A percentile compares a stretch with the other conserved stretches of the same genome.
phyloP scores from a whole-genome alignment of 2,113 vertebrate genomes.

The Coryphaenoides rupestris region DNA sequence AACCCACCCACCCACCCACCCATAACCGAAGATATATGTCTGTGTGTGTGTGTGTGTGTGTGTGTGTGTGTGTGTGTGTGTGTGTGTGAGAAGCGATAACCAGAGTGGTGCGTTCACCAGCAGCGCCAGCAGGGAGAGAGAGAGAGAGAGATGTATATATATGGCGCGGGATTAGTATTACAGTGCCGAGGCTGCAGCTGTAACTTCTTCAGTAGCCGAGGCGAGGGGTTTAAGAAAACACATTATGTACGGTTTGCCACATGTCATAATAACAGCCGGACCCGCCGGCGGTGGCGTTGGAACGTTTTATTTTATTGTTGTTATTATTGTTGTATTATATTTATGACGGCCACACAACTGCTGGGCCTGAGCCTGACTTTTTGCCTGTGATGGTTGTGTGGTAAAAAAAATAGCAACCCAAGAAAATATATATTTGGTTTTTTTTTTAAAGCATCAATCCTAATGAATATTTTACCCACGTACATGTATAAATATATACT shows the following conservation, averaged over 20 bases:
- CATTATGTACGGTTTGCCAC: constrained; percentile 52
- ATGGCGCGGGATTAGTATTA: constrained; percentile 59
- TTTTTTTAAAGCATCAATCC: too few relatives aligned
- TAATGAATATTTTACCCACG: too few relatives aligned
- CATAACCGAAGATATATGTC: neutral
- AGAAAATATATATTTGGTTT: too few relatives aligned
- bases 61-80: neutral
- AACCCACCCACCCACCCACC: too few relatives aligned
- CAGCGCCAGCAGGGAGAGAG: constrained; percentile 19
- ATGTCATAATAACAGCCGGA: constrained; percentile 65
- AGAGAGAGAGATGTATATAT: too few relatives aligned
- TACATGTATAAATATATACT: neutral
- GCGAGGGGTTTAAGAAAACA: constrained; percentile 44
- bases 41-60: neutral
- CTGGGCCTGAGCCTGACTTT: too few relatives aligned
- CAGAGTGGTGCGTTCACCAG: constrained; percentile 51
- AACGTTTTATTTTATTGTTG: too few relatives aligned
- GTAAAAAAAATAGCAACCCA: too few relatives aligned
- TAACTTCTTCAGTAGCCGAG: constrained; percentile 56
- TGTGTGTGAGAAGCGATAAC: neutral
- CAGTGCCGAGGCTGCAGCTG: constrained; percentile 63
- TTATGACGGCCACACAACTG: too few relatives aligned
- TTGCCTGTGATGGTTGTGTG: too few relatives aligned
- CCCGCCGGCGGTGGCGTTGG: neutral
- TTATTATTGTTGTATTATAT: too few relatives aligned